These are phyloP conservation scores for Melanerpes aurifrons DNA, from an alignment of 2,113 vertebrate genomes.

Conservation along the genomic window DNA sequence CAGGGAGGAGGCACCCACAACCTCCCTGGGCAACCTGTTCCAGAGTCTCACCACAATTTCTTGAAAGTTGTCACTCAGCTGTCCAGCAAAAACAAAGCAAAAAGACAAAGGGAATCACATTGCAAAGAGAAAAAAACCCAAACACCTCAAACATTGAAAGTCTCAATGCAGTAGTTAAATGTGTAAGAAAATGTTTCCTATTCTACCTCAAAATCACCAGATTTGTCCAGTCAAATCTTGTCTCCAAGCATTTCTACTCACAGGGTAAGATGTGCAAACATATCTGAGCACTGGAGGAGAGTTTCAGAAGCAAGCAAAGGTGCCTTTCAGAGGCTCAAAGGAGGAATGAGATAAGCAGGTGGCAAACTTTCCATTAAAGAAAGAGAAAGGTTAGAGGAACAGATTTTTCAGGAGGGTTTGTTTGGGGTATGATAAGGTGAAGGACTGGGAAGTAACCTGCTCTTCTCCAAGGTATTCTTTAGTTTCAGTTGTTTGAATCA, in stretches of 20 bases:
- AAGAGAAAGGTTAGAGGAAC: neutral
- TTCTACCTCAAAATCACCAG: neutral
- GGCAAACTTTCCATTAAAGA: neutral
- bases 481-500: neutral
- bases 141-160: neutral
- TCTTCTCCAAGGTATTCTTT: neutral
- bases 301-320: neutral
- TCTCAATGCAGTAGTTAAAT: neutral
- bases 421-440: neutral
- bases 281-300: neutral
- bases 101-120: neutral
- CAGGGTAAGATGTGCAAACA: neutral
- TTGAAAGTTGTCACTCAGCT: too few relatives aligned
- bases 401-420: neutral
- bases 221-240: neutral
- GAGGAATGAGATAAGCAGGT: neutral
- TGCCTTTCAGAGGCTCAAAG: neutral
- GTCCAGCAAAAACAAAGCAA: neutral
- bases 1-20: too few relatives aligned
- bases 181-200: neutral
- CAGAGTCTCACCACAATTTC: too few relatives aligned
- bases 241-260: neutral
- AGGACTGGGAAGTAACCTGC: neutral
- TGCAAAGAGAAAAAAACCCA: rapidly evolving
- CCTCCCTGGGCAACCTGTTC: too few relatives aligned